Conservation (phyloP, 2,797 vertebrate genomes). For the Pangasius macronema region DNA sequence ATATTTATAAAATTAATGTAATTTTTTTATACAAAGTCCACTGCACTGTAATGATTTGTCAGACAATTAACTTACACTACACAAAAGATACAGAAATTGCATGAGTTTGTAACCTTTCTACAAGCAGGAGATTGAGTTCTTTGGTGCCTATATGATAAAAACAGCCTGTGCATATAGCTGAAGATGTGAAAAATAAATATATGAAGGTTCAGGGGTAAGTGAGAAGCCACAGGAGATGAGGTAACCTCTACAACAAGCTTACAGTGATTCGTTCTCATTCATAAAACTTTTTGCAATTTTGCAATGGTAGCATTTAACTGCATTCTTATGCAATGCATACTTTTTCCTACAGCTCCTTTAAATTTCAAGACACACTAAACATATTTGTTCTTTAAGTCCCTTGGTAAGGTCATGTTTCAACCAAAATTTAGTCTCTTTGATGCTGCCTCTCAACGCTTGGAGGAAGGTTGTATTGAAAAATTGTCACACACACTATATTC, state of each 20-base stretch:
- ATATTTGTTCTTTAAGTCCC: not conserved
- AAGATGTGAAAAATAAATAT: not conserved
- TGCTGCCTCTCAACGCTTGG: not conserved
- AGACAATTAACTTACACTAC: not conserved
- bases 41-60: not conserved
- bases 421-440: not conserved
- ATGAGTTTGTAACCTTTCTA: slow-evolving; percentile 14
- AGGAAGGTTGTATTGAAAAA: not conserved
- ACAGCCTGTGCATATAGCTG: not conserved
- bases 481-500: not conserved
- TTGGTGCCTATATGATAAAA: slow-evolving; percentile 11
- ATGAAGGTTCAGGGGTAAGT: slow-evolving; percentile 13
- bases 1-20: not conserved
- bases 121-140: not conserved
- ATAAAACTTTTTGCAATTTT: not conserved
- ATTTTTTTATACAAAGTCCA: not conserved
- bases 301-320: too few species aligned
- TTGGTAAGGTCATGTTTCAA: not conserved
- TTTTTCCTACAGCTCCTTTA: not conserved
- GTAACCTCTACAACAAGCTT: not conserved
- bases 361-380: not conserved
- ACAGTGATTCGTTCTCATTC: not conserved
- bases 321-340: not conserved
- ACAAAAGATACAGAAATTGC: slow-evolving; percentile 5
- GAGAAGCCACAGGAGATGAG: not conserved